Evolutionary conservation across 2,797 vertebrate genomes (phyloP).

Genomic region (Amblyraja radiata): DNA sequence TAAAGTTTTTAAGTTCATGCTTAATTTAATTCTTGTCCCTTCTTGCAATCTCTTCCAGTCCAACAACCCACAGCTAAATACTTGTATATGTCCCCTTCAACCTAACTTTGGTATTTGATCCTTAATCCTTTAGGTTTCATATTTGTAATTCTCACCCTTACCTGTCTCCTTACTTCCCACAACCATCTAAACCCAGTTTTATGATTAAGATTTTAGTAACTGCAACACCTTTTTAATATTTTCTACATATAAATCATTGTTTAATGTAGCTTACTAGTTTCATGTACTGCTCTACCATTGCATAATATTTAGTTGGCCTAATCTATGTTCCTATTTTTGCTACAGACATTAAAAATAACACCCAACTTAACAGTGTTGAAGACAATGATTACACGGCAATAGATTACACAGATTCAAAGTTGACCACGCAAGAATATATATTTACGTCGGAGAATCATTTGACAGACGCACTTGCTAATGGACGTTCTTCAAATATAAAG

Average conservation of each 20-base stretch:
- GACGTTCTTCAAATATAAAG: background rate
- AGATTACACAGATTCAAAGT: background rate
- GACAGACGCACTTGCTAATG: background rate
- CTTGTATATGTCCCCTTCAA: background rate
- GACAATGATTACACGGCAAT: slow-evolving; percentile 7
- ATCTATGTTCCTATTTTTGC: background rate
- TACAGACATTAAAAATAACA: slow-evolving; percentile 17
- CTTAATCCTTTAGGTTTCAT: background rate
- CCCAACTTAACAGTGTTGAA: slow-evolving; percentile 21
- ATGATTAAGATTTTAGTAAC: background rate
- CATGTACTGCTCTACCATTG: background rate
- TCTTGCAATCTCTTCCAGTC: background rate
- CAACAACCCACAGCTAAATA: background rate
- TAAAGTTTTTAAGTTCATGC: background rate
- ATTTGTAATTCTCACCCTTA: background rate
- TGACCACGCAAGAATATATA: slow-evolving; percentile 14
- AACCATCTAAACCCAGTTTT: background rate
- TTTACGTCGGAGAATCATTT: slow-evolving; percentile 15
- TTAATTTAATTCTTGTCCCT: background rate
- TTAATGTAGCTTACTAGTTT: background rate
- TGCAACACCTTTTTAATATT: too few relatives aligned
- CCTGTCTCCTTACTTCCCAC: background rate
- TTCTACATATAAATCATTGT: background rate
- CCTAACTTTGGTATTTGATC: background rate
- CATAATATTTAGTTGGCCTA: background rate